Evolutionary conservation across 2,888 invertebrate genomes (phyloP).

Genomic region (Cryptus armator): DNA sequence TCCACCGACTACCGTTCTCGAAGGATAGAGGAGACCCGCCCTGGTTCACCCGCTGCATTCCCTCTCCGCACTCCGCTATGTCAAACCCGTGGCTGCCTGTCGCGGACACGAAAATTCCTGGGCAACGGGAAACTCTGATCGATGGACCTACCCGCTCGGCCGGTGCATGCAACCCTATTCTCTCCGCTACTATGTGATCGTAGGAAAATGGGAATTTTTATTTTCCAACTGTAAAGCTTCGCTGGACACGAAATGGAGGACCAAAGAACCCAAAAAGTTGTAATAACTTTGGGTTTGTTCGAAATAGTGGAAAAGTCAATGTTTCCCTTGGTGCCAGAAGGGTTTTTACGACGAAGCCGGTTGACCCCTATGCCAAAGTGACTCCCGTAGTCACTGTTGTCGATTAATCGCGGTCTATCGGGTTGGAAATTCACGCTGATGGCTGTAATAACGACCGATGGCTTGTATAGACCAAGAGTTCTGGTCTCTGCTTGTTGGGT

Average conservation of each 20-base stretch:
- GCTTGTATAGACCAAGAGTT: not conserved
- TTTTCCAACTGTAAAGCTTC: slow-evolving; percentile 2
- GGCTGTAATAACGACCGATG: not conserved
- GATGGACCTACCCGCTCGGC: slow-evolving; percentile 37
- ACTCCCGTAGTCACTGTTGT: not conserved
- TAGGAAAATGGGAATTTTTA: slow-evolving; percentile 20
- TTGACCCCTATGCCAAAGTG: not conserved
- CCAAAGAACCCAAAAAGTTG: slow-evolving; percentile 11
- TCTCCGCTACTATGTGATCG: not conserved
- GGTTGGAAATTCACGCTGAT: not conserved
- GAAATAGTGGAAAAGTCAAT: not conserved
- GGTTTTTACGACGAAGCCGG: not conserved
- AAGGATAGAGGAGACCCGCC: slow-evolving; percentile 4
- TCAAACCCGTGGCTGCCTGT: slow-evolving; percentile 21
- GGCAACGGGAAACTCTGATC: slow-evolving; percentile 34
- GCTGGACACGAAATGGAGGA: not conserved
- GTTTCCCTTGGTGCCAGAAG: not conserved
- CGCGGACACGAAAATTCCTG: slow-evolving; percentile 35
- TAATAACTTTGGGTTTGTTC: slow-evolving; percentile 6
- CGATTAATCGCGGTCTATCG: not conserved
- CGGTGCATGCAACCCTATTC: not conserved
- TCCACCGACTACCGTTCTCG: slow-evolving; percentile 34
- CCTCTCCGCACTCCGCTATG: not conserved
- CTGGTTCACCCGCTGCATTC: slow-evolving; percentile 3
- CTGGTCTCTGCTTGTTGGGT: not conserved